A percentile compares a stretch with the other conserved stretches of the same genome.
Conservation (phyloP, 2,113 vertebrate species). For the Callipepla squamata region DNA sequence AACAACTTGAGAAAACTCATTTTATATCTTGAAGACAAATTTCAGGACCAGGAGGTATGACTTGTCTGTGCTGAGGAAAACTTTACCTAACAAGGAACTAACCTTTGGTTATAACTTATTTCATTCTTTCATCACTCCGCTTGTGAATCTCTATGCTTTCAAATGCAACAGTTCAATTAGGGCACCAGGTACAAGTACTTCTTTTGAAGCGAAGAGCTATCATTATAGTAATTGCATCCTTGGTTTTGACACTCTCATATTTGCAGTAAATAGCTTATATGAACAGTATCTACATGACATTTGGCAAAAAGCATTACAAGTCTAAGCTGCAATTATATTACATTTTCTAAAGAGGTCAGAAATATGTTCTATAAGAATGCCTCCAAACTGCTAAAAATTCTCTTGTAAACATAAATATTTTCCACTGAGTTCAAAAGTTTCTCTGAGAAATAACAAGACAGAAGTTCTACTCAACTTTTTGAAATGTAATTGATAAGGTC, state of each 20-base stretch:
- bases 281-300: neutral
- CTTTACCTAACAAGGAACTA: too few relatives aligned
- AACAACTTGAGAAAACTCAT: neutral
- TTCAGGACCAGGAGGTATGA: neutral
- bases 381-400: neutral
- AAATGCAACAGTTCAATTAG: neutral
- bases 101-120: neutral
- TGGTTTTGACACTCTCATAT: neutral
- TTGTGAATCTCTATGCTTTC: neutral
- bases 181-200: neutral
- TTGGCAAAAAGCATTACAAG: neutral
- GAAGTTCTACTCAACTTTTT: neutral
- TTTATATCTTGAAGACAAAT: neutral
- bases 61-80: fast-evolving
- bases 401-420: neutral
- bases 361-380: neutral
- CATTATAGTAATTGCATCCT: neutral
- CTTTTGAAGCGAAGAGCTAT: neutral
- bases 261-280: neutral
- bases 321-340: neutral
- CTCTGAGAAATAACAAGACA: neutral
- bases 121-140: neutral
- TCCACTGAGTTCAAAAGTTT: neutral
- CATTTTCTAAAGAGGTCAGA: neutral
- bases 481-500: neutral